Percentiles rank a stretch among this genome's conserved stretches.
Conservation (phyloP, 2,113 vertebrate genomes). For the Sinosuthora webbiana region DNA sequence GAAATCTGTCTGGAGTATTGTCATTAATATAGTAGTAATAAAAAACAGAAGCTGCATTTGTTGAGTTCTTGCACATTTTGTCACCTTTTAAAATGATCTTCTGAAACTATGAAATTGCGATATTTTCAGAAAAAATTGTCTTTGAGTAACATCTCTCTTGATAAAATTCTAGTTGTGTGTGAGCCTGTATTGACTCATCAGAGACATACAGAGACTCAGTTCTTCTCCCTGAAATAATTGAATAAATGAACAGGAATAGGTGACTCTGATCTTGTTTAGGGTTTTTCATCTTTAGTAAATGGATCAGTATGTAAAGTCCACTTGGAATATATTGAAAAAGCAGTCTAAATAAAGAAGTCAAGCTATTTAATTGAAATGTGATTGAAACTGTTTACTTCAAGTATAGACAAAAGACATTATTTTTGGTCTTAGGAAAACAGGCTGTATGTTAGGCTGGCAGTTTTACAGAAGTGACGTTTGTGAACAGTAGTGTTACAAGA, state of each 20-base stretch:
- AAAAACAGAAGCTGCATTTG: background rate
- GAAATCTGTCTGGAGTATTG: no score
- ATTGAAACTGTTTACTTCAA: constrained; percentile 2
- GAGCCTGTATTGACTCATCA: background rate
- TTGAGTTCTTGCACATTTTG: background rate
- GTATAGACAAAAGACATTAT: background rate
- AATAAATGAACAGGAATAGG: background rate
- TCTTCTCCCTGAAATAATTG: background rate
- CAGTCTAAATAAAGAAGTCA: background rate
- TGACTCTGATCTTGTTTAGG: background rate
- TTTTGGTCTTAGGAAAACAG: background rate
- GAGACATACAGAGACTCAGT: background rate
- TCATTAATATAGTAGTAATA: background rate
- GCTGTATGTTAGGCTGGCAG: background rate
- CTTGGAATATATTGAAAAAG: background rate
- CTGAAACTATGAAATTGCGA: background rate
- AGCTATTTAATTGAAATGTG: background rate
- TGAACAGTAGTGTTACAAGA: background rate
- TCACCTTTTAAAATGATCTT: background rate
- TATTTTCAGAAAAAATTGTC: background rate
- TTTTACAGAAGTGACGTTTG: background rate
- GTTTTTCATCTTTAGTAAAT: background rate
- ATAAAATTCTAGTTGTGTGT: background rate
- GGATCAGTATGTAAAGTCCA: background rate
- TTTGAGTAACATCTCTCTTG: background rate